Base-by-base conservation (phyloP, 1,140 invertebrate species). In the Drosophila ohnishii region DNA sequence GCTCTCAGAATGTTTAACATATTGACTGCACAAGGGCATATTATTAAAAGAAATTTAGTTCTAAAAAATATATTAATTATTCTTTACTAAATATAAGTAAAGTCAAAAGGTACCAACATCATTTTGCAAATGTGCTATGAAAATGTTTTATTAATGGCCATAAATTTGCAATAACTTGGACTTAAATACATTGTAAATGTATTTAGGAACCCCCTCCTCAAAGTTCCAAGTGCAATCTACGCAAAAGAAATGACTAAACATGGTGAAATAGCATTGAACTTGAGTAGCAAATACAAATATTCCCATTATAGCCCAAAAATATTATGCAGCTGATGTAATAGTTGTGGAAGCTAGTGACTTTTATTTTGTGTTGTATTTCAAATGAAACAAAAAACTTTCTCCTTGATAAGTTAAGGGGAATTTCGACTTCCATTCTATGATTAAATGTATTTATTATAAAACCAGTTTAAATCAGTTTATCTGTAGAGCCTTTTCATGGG, bases 341-440 rank as follows among this genome's bases (percentile, higher is more conserved):
- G 28, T 35, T 3, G 16, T 35, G 7, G 16, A 14, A 22, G 32
- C 50, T 22, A 10, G 32, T 35, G 50, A 22, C 50, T 53, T 35
- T 53, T 53, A 53, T 35, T 22, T 53, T 14, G n/a, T 22, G 28
- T 16, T 14, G 8, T 6, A 5, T 32, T 13, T 32, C 0, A 51
- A 51, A 51, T 51, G 11, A 55, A 55, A 37, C 34, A 37, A 35
- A 37, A 37, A 55, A 55, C 34, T 37, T 55, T 55, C 34, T 55
- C 19, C 19, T 5, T 25, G 19, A 10, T 10, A 48, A 48, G 45
- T 28, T 48, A 7, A 19, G 50, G 32, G 32, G 32, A 55, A 55
- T 22, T 53, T 35, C 13, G 3, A 5, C 7, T 14, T 37, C 19
- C 19, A 55, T 55, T 55, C 51, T 37, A 37, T 8, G 19, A 55